Base-by-base conservation (phyloP, 2,888 invertebrate genomes). In the Coenonympha glycerion region DNA sequence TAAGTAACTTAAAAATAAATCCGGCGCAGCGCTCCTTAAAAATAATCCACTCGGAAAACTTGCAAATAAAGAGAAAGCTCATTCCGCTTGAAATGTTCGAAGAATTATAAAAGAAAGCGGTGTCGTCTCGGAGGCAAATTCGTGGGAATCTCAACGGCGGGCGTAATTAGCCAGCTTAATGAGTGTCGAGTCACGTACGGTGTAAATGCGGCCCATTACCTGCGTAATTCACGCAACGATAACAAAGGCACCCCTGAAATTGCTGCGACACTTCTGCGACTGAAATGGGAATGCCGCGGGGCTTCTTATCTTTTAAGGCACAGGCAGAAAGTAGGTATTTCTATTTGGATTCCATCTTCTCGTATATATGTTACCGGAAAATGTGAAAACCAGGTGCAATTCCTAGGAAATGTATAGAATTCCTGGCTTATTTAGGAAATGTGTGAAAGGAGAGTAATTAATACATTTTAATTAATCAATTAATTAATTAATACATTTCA, bases 101-200 rank as follows among this genome's bases (percentile, higher is more conserved):
- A 61, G 55, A 59, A 62, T 57, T 60, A 57, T 55, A 58, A 58
- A 60, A n/a, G 59, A 60, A 56, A 55, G 52, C 39, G 55, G 56
- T 53, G 60, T 56, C 55, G 48, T 55, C 52, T 52, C 42, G 24
- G 44, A 56, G 49, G 50, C 40, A 47, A 57, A 62, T 62, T 62
- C 57, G 60, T 59, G 49, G 56, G 60, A 62, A 63, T 63, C 61
- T 58, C 61, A 53, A 57, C 71, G 71, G 68, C 68, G 66, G 74
- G 76, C 82, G 79, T 83, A 84, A 84, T 84, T 84, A 84, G 82
- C 72, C 74, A 67, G 68, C 73, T 73, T 83, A 84, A 84, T 84
- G 77, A 84, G 84, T 84, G 81, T 82, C 74, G 71, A 67, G 78
- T 75, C 84, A 84, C 84, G 84, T 84, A 77, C 82, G 76, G 71